phyloP scores from a whole-genome alignment of 2,113 vertebrate species.

The Lethenteron reissneri region DNA sequence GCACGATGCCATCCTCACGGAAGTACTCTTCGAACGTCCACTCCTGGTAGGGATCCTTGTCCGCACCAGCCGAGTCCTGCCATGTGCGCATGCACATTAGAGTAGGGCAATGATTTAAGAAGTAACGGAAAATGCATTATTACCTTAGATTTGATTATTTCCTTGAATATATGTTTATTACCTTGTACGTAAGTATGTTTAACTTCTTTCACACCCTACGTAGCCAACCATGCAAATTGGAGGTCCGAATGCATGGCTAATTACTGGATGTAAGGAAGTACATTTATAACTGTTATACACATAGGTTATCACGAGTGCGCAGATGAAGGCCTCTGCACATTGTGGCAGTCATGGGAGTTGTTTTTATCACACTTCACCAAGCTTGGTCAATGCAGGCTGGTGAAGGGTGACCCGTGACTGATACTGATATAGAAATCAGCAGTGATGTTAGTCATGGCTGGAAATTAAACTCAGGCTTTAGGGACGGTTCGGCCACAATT shows the following conservation, averaged over 20 bases:
- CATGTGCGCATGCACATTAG: too few species aligned
- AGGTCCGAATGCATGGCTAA: too few species aligned
- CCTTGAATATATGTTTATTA: too few species aligned
- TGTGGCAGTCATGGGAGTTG: background rate
- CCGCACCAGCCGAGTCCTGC: constrained; percentile 20
- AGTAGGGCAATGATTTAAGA: too few species aligned
- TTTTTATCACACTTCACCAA: background rate
- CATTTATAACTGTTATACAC: background rate
- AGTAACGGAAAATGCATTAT: too few species aligned
- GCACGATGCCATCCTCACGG: constrained; percentile 68
- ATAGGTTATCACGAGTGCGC: background rate
- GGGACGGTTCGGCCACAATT: too few species aligned
- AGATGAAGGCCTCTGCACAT: background rate
- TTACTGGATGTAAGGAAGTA: too few species aligned
- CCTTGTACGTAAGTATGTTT: too few species aligned
- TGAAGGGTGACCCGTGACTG: background rate
- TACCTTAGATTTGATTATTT: too few species aligned
- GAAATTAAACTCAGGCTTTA: background rate
- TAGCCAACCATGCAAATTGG: too few species aligned
- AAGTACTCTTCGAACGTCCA: constrained; percentile 61
- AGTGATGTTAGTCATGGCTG: background rate
- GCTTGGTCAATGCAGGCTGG: background rate
- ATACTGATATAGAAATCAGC: background rate
- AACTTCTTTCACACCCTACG: too few species aligned
- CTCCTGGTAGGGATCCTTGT: constrained; percentile 43